These are phyloP conservation scores for Mantis religiosa DNA, from an alignment of 2,888 invertebrate genomes.

Conservation along the genomic window DNA sequence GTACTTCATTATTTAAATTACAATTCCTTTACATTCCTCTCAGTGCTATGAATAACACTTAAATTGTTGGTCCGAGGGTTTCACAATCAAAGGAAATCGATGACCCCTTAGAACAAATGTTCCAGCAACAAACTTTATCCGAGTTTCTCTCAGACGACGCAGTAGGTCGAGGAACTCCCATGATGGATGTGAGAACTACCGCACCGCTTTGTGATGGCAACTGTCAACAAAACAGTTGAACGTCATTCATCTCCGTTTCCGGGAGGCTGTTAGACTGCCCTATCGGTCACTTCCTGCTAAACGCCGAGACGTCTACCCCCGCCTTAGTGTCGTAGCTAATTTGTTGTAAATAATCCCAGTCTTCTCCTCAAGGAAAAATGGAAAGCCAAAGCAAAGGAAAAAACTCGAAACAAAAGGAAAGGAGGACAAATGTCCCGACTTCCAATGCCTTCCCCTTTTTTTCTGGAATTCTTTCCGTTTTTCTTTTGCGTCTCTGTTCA, in stretches of 20 bases:
- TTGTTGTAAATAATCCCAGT: constrained; percentile 24
- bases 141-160: not conserved
- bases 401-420: not conserved
- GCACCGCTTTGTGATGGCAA: not conserved
- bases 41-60: too few relatives aligned
- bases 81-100: not conserved
- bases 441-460: too few relatives aligned
- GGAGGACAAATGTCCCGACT: constrained; percentile 3
- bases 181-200: constrained; percentile 18
- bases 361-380: not conserved
- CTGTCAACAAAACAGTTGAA: constrained; percentile 21
- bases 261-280: not conserved
- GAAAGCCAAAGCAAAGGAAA: not conserved
- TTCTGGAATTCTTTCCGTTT: not conserved
- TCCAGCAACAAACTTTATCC: not conserved
- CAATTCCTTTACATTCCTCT: too few relatives aligned
- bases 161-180: not conserved
- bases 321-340: constrained; percentile 17
- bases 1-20: too few relatives aligned
- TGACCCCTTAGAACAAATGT: not conserved
- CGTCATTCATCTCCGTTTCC: constrained; percentile 17
- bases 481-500: not conserved
- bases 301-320: not conserved
- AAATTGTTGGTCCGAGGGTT: not conserved
- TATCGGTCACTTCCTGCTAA: constrained; percentile 1